These are phyloP conservation scores for Willowsia nigromaculata DNA, from an alignment of 2,888 invertebrate genomes.

Conservation along the genomic window DNA sequence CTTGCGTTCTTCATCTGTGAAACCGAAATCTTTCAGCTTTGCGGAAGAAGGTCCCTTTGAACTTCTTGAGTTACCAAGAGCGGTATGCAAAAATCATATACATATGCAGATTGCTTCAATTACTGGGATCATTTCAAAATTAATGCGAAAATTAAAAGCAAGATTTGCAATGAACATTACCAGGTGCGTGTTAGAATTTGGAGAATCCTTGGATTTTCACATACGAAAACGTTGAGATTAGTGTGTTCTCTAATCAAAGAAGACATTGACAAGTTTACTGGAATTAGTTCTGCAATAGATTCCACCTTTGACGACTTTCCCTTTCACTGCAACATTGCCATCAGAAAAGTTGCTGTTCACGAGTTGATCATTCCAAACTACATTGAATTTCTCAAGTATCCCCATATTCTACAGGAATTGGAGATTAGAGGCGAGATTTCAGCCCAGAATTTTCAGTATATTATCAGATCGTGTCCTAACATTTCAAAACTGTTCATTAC, in stretches of 20 bases:
- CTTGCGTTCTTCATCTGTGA: too few species aligned
- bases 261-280: conserved; percentile 36
- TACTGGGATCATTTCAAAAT: too few species aligned
- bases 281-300: conserved; percentile 55
- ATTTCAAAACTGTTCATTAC: conserved; percentile 15
- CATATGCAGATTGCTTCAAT: too few species aligned
- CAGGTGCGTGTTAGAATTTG: conserved; percentile 48
- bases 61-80: conserved; percentile 16
- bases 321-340: conserved; percentile 49
- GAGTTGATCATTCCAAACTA: conserved; percentile 35
- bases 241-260: conserved; percentile 31
- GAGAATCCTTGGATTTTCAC: conserved; percentile 42
- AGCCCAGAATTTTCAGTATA: conserved; percentile 28
- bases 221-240: conserved; percentile 40
- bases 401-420: conserved; percentile 25
- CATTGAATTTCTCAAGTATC: conserved; percentile 44
- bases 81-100: too few species aligned
- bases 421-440: conserved; percentile 58
- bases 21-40: too few species aligned
- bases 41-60: too few species aligned
- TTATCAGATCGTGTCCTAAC: conserved; percentile 51
- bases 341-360: conserved; percentile 51
- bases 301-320: conserved; percentile 55
- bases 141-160: too few species aligned
- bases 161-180: too few species aligned